Evolutionary conservation across 1,140 invertebrate species (phyloP).

Genomic region (Leucophenga varia): DNA sequence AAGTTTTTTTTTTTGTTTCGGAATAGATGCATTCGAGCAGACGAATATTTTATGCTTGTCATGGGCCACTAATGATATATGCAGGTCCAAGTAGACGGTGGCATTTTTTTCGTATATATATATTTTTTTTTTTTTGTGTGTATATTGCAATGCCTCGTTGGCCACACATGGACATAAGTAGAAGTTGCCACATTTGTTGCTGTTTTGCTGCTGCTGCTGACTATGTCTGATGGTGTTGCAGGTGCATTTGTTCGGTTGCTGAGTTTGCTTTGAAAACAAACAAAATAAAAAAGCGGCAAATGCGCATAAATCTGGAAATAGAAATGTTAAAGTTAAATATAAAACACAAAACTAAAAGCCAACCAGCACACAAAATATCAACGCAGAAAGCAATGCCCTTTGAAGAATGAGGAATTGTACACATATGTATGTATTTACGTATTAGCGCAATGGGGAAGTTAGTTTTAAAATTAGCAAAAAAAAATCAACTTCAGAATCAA

Average conservation of each 20-base stretch:
- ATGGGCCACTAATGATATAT: too few species aligned
- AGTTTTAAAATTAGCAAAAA: conserved; percentile 25
- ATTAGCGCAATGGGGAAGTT: conserved; percentile 27
- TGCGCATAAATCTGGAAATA: conserved; percentile 22
- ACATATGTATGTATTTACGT: too few species aligned
- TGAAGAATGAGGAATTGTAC: conserved; percentile 35
- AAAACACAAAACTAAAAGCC: too few species aligned
- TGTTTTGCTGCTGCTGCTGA: conserved; percentile 6
- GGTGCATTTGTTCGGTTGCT: too few species aligned
- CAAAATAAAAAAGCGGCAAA: conserved; percentile 10
- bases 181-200: background rate
- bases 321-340: conserved; percentile 26
- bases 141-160: conserved; percentile 13
- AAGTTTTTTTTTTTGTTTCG: too few species aligned
- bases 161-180: background rate
- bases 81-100: background rate
- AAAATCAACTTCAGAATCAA: background rate
- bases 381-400: conserved; percentile 19
- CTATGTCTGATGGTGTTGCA: conserved; percentile 21
- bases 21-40: too few species aligned
- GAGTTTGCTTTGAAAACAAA: too few species aligned
- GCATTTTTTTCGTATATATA: background rate
- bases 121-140: background rate
- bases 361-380: too few species aligned
- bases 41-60: too few species aligned